Evolutionary conservation across 2,113 vertebrate species (phyloP).

Genomic region (Macroglossus sobrinus): DNA sequence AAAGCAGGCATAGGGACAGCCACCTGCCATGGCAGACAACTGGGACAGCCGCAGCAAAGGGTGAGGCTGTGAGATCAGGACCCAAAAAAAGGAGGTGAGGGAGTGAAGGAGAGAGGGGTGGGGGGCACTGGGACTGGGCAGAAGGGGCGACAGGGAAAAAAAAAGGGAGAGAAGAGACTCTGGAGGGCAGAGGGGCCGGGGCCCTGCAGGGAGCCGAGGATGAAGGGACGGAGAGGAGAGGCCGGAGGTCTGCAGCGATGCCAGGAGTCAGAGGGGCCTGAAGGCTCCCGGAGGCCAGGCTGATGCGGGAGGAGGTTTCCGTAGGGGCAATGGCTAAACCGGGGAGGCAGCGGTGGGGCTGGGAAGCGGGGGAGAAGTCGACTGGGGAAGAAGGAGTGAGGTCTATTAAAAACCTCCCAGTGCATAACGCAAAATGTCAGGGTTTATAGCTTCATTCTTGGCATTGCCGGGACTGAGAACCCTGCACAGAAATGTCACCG

Average conservation of each 20-base stretch:
- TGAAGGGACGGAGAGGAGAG: no score
- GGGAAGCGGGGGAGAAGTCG: conserved; percentile 71
- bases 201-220: background rate
- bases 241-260: background rate
- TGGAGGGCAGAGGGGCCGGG: background rate
- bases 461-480: conserved; percentile 84
- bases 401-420: conserved; percentile 87
- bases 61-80: conserved; percentile 84
- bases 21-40: conserved; percentile 96
- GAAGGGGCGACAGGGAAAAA: background rate
- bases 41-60: conserved; percentile 83
- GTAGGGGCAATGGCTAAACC: background rate
- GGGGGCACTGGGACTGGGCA: background rate
- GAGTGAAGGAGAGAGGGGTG: background rate
- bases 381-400: conserved; percentile 77
- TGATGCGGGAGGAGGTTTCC: background rate
- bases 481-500: conserved; percentile 88
- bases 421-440: conserved; percentile 88
- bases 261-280: background rate
- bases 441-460: conserved; percentile 87
- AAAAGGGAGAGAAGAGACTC: no score
- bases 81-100: conserved; percentile 63
- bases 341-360: background rate
- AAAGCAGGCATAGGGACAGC: conserved; percentile 83
- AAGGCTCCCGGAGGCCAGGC: background rate